Conservation (phyloP, 2,113 vertebrate species). For the Okapia johnstoni region DNA sequence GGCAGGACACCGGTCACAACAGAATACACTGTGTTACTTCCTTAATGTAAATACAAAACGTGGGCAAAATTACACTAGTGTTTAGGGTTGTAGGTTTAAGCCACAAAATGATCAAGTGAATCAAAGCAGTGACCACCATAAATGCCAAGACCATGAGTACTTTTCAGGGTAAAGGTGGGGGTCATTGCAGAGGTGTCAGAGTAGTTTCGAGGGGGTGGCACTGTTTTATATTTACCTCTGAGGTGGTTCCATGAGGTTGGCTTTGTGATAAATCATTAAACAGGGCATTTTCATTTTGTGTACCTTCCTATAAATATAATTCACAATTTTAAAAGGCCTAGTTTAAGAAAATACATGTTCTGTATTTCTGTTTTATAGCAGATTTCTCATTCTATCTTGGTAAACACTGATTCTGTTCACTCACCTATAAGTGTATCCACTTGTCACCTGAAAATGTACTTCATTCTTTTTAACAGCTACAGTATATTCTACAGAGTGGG, state of each 20-base stretch:
- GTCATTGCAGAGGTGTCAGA: no score
- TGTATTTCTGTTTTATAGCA: not conserved
- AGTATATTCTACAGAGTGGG: not conserved
- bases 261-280: not conserved
- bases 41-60: not conserved
- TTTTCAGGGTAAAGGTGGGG: not conserved
- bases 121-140: not conserved
- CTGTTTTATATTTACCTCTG: not conserved
- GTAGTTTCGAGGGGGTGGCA: not conserved
- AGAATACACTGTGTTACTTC: not conserved
- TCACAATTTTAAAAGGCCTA: not conserved
- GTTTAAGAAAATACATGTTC: not conserved
- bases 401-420: not conserved
- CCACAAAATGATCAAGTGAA: not conserved
- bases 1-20: not conserved
- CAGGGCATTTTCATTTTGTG: not conserved
- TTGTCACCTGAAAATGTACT: not conserved
- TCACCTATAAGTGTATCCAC: not conserved
- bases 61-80: no score
- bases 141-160: not conserved
- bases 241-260: fast-evolving
- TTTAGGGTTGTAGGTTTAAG: not conserved
- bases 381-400: not conserved
- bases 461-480: not conserved
- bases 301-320: not conserved